Evolutionary conservation across 2,888 invertebrate species (phyloP).

Genomic region (Nomada fucata): DNA sequence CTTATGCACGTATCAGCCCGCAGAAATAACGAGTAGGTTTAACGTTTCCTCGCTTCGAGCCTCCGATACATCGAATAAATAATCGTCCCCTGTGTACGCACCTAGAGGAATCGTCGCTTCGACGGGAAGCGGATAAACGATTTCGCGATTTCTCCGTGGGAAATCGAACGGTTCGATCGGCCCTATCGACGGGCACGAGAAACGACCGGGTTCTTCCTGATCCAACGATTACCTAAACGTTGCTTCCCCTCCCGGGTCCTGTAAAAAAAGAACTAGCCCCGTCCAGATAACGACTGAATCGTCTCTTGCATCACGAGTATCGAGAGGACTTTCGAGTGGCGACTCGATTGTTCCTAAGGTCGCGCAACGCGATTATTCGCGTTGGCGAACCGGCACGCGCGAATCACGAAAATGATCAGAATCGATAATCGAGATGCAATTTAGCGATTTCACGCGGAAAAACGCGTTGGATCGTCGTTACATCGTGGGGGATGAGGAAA

Average conservation of each 20-base stretch:
- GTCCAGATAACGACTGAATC: slow-evolving; percentile 45
- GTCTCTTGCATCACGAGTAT: slow-evolving; percentile 27
- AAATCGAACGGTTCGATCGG: not conserved
- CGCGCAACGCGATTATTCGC: slow-evolving; percentile 60
- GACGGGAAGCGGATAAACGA: not conserved
- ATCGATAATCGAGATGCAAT: not conserved
- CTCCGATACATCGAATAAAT: not conserved
- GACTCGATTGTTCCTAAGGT: slow-evolving; percentile 50
- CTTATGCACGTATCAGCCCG: slow-evolving; percentile 23
- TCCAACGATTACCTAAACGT: slow-evolving; percentile 2
- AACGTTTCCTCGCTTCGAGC: slow-evolving; percentile 10
- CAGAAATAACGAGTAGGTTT: slow-evolving; percentile 50
- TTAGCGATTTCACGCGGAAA: not conserved
- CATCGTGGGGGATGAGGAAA: too few relatives aligned
- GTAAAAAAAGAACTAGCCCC: too few relatives aligned
- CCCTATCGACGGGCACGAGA: not conserved
- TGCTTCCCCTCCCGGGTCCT: slow-evolving; percentile 23
- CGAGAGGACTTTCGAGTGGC: slow-evolving; percentile 18
- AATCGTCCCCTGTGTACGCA: not conserved
- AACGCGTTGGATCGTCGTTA: too few relatives aligned
- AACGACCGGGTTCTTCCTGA: not conserved
- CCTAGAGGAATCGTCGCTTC: not conserved
- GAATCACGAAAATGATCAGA: slow-evolving; percentile 57
- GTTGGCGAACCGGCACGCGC: slow-evolving; percentile 70
- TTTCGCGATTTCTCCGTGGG: not conserved